These are phyloP conservation scores for Pseudococcus longispinus DNA, from an alignment of 2,888 invertebrate species.

Conservation along the genomic window DNA sequence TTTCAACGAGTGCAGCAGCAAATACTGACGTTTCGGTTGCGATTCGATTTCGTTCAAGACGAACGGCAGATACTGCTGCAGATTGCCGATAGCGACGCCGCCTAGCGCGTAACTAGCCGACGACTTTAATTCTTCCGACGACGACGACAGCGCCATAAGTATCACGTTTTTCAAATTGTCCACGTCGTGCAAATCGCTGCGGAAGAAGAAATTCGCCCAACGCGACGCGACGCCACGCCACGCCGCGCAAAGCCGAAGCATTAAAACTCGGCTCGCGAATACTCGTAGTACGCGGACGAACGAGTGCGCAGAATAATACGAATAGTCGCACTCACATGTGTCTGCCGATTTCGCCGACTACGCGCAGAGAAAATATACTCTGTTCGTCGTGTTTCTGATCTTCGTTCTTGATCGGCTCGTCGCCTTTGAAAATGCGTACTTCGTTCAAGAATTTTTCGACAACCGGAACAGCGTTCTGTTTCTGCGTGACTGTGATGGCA, in stretches of 20 bases:
- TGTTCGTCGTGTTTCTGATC: conserved; percentile 72
- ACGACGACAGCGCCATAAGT: conserved; percentile 85
- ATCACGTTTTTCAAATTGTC: conserved; percentile 78
- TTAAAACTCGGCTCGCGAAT: no score
- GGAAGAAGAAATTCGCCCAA: neutral
- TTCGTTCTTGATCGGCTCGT: conserved; percentile 70
- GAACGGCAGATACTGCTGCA: conserved; percentile 91
- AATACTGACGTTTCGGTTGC: conserved; percentile 93
- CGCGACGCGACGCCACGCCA: no score
- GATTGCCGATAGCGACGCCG: conserved; percentile 93
- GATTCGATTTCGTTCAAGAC: conserved; percentile 92
- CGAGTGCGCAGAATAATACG: neutral
- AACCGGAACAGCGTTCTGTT: conserved; percentile 72
- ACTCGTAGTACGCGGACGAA: no score
- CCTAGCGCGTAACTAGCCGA: conserved; percentile 97
- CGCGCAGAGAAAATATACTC: conserved; percentile 89
- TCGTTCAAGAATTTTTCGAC: conserved; percentile 75
- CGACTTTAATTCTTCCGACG: conserved; percentile 95
- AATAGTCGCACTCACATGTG: conserved; percentile 74
- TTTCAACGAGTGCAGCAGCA: conserved; percentile 94
- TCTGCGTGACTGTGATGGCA: conserved; percentile 84
- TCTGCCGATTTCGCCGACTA: conserved; percentile 96
- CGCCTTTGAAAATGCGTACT: conserved; percentile 73
- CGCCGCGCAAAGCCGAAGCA: no score
- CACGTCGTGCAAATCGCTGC: conserved; percentile 79